Evolutionary conservation across 2,888 invertebrate species (phyloP).

Genomic region (Congeria kusceri): DNA sequence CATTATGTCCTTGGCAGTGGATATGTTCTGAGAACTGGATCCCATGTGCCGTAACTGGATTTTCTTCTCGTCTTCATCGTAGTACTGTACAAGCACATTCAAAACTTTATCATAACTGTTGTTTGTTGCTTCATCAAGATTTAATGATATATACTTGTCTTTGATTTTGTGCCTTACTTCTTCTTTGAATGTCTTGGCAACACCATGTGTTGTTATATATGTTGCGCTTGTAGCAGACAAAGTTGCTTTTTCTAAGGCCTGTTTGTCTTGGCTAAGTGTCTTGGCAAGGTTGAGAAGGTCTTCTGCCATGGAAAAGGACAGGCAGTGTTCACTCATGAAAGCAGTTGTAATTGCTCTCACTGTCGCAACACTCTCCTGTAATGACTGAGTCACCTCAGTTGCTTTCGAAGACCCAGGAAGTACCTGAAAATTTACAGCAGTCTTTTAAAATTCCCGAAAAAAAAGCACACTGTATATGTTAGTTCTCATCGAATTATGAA

Average conservation of each 20-base stretch:
- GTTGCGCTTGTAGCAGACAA: neutral
- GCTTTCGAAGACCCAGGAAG: slow-evolving; percentile 1
- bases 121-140: slow-evolving; percentile 8
- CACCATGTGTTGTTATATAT: neutral
- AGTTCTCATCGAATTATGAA: too few species aligned
- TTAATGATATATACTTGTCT: neutral
- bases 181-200: neutral
- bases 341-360: slow-evolving; percentile 3
- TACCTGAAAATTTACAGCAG: neutral
- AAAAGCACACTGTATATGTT: too few species aligned
- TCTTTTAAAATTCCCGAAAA: too few species aligned
- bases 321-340: slow-evolving; percentile 12
- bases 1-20: slow-evolving; percentile 2
- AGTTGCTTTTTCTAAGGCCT: slow-evolving; percentile 2
- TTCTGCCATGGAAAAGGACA: neutral
- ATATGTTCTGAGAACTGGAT: neutral
- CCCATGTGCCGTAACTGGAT: slow-evolving; percentile 6
- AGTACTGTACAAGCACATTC: slow-evolving; percentile 9
- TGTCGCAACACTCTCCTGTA: neutral
- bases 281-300: neutral
- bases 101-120: slow-evolving; percentile 5
- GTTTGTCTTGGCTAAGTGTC: neutral
- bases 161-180: slow-evolving; percentile 1
- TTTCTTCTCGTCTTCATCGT: slow-evolving; percentile 2
- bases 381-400: neutral